Percentiles rank a stretch among this genome's conserved stretches.
phyloP scores from a whole-genome alignment of 2,888 invertebrate genomes.

The Acleris cristana region DNA sequence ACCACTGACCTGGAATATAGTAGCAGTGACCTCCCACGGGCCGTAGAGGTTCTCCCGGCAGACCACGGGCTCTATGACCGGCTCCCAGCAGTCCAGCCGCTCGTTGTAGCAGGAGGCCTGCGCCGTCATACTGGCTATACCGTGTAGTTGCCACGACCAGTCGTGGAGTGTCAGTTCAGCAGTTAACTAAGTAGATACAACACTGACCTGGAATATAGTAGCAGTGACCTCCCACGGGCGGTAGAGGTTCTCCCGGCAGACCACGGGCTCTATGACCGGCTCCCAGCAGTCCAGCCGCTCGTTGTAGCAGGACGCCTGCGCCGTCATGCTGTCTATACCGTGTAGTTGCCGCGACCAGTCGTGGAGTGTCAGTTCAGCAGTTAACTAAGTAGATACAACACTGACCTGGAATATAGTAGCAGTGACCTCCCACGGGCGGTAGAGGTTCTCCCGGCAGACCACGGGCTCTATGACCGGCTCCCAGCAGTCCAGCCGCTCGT shows the following conservation, averaged over 20 bases:
- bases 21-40: constrained; percentile 88
- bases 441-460: constrained; percentile 85
- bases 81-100: constrained; percentile 90
- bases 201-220: constrained; percentile 13
- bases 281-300: constrained; percentile 90
- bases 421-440: constrained; percentile 88
- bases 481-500: constrained; percentile 89
- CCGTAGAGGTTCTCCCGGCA: constrained; percentile 86
- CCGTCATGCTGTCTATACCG: constrained; percentile 66
- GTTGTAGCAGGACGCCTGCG: constrained; percentile 86
- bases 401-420: constrained; percentile 52
- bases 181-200: no score
- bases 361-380: constrained; percentile 82
- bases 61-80: constrained; percentile 90
- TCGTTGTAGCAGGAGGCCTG: constrained; percentile 87
- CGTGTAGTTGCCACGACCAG: constrained; percentile 86
- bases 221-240: constrained; percentile 89
- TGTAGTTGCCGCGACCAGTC: constrained; percentile 87
- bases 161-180: constrained; percentile 85
- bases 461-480: constrained; percentile 93
- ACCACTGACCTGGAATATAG: constrained; percentile 14
- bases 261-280: constrained; percentile 90
- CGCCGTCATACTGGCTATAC: constrained; percentile 66
- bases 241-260: constrained; percentile 86
- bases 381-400: no score